Evolutionary conservation across 2,888 invertebrate genomes (phyloP).

Genomic region (Himalopsyche anomala): DNA sequence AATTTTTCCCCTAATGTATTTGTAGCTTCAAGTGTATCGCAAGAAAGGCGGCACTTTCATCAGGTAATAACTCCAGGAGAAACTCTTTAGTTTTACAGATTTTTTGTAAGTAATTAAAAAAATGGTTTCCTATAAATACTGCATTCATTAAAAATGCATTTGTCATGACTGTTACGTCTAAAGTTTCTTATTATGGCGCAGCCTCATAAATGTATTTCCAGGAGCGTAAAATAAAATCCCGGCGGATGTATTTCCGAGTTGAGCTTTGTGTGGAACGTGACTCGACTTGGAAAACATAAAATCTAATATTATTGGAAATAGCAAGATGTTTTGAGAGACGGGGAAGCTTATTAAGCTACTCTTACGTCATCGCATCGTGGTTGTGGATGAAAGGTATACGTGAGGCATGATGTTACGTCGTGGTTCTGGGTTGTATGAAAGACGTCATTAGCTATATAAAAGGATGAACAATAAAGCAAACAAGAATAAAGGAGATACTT

Average conservation of each 20-base stretch:
- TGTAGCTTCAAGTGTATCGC: no score
- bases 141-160: no score
- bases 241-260: not conserved
- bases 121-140: no score
- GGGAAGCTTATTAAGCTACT: not conserved
- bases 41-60: no score
- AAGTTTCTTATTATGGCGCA: not conserved
- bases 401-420: not conserved
- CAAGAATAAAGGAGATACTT: not conserved
- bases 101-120: no score
- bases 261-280: conserved; percentile 2
- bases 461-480: not conserved
- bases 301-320: conserved; percentile 25
- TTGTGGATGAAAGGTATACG: not conserved
- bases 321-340: not conserved
- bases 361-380: not conserved
- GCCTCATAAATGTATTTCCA: not conserved
- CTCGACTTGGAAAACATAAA: not conserved
- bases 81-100: no score
- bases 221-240: conserved; percentile 7
- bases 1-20: no score
- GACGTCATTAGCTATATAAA: not conserved
- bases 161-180: no score
- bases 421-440: not conserved
- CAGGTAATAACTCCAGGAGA: no score